Evolutionary conservation across 2,888 invertebrate species (phyloP).

Genomic region (Stomorhina lunata): DNA sequence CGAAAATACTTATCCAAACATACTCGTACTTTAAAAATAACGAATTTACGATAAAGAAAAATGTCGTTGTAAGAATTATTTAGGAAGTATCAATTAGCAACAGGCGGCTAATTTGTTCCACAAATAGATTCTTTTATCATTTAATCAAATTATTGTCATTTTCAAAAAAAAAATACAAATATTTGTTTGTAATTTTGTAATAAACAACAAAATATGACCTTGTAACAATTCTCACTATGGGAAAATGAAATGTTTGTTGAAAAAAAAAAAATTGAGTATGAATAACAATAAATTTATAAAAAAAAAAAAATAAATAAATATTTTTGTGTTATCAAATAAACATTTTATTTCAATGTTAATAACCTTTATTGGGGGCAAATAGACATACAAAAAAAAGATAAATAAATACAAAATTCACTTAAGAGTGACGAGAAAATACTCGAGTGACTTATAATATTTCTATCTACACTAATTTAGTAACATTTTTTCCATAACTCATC

Average conservation of each 20-base stretch:
- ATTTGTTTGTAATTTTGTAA: slow-evolving; percentile 54
- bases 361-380: slow-evolving; percentile 61
- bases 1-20: too few relatives aligned
- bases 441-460: too few relatives aligned
- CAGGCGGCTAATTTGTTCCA: neutral
- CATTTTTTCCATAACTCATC: too few relatives aligned
- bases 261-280: slow-evolving; percentile 13
- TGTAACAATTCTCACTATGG: slow-evolving; percentile 59
- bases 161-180: neutral
- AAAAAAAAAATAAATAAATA: slow-evolving; percentile 15
- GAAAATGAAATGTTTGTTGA: slow-evolving; percentile 17
- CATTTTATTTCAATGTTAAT: slow-evolving; percentile 55
- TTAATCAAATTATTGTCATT: slow-evolving; percentile 18
- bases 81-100: slow-evolving; percentile 28
- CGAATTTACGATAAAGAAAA: too few relatives aligned
- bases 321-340: slow-evolving; percentile 36
- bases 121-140: slow-evolving; percentile 39
- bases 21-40: too few relatives aligned
- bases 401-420: neutral
- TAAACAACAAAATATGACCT: slow-evolving; percentile 53
- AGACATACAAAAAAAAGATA: slow-evolving; percentile 18
- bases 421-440: slow-evolving; percentile 24
- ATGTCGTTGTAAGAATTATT: too few relatives aligned
- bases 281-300: slow-evolving; percentile 28
- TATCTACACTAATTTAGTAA: too few relatives aligned